Percentiles rank a stretch among this genome's conserved stretches.
phyloP scores from a whole-genome alignment of 2,888 invertebrate species.

The Marasmarcha lunaedactyla region DNA sequence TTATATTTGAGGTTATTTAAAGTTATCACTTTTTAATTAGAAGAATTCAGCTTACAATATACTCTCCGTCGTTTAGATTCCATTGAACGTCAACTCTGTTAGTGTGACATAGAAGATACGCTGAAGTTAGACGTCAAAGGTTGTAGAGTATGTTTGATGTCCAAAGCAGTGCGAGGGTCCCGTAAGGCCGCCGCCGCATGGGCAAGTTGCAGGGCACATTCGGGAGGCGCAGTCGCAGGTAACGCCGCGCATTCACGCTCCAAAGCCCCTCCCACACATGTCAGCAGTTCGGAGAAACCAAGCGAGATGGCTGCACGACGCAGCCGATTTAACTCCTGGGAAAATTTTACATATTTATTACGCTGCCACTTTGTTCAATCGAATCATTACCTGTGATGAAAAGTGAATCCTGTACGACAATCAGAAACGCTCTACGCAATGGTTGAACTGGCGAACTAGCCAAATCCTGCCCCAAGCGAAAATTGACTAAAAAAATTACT shows the following conservation, averaged over 20 bases:
- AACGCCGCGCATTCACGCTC: constrained; percentile 89
- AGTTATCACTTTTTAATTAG: too few species aligned
- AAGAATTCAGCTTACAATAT: too few species aligned
- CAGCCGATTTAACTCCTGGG: constrained; percentile 90
- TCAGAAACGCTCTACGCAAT: too few species aligned
- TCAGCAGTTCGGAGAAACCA: constrained; percentile 90
- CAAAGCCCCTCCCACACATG: constrained; percentile 86
- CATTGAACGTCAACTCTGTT: too few species aligned
- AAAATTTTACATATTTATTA: constrained; percentile 15
- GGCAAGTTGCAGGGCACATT: constrained; percentile 89
- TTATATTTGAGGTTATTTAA: too few species aligned
- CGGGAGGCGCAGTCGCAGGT: constrained; percentile 82
- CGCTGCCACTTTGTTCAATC: too few species aligned
- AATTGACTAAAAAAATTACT: too few species aligned
- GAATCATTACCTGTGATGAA: too few species aligned
- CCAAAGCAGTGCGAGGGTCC: constrained; percentile 73
- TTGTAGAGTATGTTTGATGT: constrained; percentile 50
- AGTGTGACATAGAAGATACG: constrained; percentile 28
- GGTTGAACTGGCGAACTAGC: too few species aligned
- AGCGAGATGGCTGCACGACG: constrained; percentile 90
- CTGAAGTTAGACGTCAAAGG: constrained; percentile 41
- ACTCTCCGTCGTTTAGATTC: too few species aligned
- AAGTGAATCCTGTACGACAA: too few species aligned
- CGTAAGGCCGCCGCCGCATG: constrained; percentile 88
- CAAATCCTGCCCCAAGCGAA: too few species aligned